These are phyloP conservation scores for Lutraria lutraria DNA, from an alignment of 2,888 invertebrate species.

Conservation along the genomic window DNA sequence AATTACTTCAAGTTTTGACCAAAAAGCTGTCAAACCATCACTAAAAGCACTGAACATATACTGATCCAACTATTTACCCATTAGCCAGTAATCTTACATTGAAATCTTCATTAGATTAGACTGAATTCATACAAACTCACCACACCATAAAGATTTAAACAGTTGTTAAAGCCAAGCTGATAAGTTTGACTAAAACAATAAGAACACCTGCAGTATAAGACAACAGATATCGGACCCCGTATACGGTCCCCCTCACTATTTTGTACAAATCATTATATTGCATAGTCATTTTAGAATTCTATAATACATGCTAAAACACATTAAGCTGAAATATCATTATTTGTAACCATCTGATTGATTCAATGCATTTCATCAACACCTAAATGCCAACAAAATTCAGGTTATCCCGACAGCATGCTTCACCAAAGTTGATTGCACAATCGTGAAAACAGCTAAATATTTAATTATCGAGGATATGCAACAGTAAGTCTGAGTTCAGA, in stretches of 20 bases:
- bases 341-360: too few relatives aligned
- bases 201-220: conserved; percentile 55
- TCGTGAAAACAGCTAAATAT: too few relatives aligned
- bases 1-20: neutral
- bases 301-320: neutral
- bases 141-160: conserved; percentile 33
- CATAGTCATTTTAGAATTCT: neutral
- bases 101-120: neutral
- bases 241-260: neutral
- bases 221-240: neutral
- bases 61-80: neutral
- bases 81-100: conserved; percentile 13
- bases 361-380: too few relatives aligned
- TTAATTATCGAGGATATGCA: too few relatives aligned
- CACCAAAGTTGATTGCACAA: too few relatives aligned
- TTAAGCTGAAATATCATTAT: neutral
- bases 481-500: too few relatives aligned
- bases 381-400: too few relatives aligned
- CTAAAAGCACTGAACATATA: neutral
- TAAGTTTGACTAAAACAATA: conserved; percentile 48
- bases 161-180: conserved; percentile 24
- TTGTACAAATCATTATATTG: neutral
- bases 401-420: too few relatives aligned
- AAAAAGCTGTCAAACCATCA: conserved; percentile 30
- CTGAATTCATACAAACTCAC: conserved; percentile 33